Base-by-base conservation (phyloP, 2,888 invertebrate species). In the Lepidochrysops patricia region DNA sequence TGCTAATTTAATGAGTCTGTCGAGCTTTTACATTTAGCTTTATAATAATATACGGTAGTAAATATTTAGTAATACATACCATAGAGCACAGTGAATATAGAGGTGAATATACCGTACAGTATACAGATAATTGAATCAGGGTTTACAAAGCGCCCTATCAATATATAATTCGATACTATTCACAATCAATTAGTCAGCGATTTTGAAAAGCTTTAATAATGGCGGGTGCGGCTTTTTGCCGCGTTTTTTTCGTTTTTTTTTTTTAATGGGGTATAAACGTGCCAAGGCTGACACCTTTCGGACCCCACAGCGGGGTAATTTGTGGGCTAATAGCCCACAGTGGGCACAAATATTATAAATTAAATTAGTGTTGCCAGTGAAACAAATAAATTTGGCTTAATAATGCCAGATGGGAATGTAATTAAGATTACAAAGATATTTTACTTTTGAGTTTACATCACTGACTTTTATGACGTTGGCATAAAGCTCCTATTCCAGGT, bases 271-370 rank as follows among this genome's bases (percentile, higher is more conserved):
- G 81, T 79, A 82, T 80, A 80, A 84, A 87, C 81, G 85, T 80
- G 88, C 80, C 75, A 80, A 76, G 75, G 69, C 87, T 81, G 80
- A 88, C 88, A 88, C 88, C 85, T 88, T 83, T 74, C 72, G 75
- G 87, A 87, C 84, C 88, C 80, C 88, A 88, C 88, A 86, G 74
- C 43, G 82, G 75, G 78, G 79, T 80, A 79, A 84, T 86, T 87
- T 84, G 86, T 82, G 82, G 80, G 73, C 84, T 81, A 82, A 84
- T 82, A 80, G 82, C 77, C 76, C 75, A 67, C 64, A 64, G 57
- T 64, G 60, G 62, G 61, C 60, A 54, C 29, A 54, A 13, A 54
- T 13, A 54, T 54, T 54, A 54, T 54, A 54, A 54, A 54, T 12
- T 37, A 34, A 34, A 12, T 52, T 26, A 52, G 52, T 54, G 32